These are phyloP conservation scores for Jordanella pulchra DNA, from an alignment of 2,797 vertebrate species.

Conservation along the genomic window DNA sequence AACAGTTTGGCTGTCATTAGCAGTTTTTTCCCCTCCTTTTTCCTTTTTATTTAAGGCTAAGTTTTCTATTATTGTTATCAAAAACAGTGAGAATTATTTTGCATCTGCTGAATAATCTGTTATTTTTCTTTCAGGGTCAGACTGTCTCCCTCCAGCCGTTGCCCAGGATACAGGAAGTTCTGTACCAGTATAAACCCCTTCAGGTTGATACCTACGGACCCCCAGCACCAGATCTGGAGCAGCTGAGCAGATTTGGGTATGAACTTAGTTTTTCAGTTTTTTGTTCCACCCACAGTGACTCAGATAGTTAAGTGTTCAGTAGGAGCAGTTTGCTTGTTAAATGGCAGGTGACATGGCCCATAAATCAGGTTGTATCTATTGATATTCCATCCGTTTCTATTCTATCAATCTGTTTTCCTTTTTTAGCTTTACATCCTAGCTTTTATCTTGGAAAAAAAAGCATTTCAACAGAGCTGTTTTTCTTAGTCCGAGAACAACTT, in stretches of 20 bases:
- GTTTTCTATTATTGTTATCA: background rate
- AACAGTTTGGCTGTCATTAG: slow-evolving; percentile 54
- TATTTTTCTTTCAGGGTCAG: slow-evolving; percentile 80
- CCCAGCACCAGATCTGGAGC: slow-evolving; percentile 86
- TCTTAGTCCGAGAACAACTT: no score
- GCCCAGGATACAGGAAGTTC: slow-evolving; percentile 84
- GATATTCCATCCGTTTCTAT: no score
- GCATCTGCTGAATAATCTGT: background rate
- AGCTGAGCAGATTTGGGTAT: slow-evolving; percentile 89
- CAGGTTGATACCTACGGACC: slow-evolving; percentile 88
- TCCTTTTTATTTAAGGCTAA: slow-evolving; percentile 13
- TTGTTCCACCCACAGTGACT: slow-evolving; percentile 2
- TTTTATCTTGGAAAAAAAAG: no score
- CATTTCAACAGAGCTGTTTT: no score
- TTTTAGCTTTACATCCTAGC: no score
- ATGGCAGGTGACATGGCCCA: background rate
- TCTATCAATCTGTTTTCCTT: no score
- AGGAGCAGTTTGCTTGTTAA: background rate
- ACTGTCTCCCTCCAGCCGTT: slow-evolving; percentile 88
- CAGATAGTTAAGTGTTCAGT: background rate
- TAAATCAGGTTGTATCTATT: no score
- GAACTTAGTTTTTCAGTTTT: slow-evolving; percentile 36
- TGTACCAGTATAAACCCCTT: slow-evolving; percentile 89
- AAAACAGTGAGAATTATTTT: slow-evolving; percentile 43
- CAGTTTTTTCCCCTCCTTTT: slow-evolving; percentile 29